Evolutionary conservation across 2,797 vertebrate genomes (phyloP), one percentile per base, ranked within the genome.

Genomic region (Liparis tanakae): DNA sequence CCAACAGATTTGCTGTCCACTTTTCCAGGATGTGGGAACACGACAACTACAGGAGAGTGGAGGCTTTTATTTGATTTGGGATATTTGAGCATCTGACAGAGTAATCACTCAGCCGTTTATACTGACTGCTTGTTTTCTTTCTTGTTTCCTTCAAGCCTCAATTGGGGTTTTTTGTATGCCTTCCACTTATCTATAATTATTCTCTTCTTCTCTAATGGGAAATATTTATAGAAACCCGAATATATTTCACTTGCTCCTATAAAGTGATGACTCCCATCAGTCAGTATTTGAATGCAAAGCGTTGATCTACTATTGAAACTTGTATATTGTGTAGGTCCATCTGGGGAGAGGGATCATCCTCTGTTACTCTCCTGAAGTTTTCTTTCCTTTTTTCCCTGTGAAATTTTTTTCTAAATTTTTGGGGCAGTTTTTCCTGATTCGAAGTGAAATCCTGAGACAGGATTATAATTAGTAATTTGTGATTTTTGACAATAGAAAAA

Each of bases 1-100:
- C 34, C 58, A 57, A 65, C 10, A 25, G 55, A 70, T 56, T 66
- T 39, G 25, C 44, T 62, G 51, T 63, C 10, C 41, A 46, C 36
- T 39, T 56, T 20, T n/a, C 46, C 25, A 0, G 1, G 63, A 51
- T 60, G 53, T 12, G 22, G 25, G 13, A 74, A 78, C 30, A 51
- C 13, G 13, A 36, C 37, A 56, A 56, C 33, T 33, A 17, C 36
- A 53, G 54, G 36, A 77, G 33, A 69, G 54, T 48, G 64, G 58
- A 41, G 51, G 33, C 50, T 72, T 74, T 60, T 22, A 13, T 72
- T 50, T 64, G 67, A 70, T 61, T 67, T 44, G 12, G 65, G 69
- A 58, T 54, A 30, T n/a, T 17, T 33, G 56, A n/a, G 33, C n/a
- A 75, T 63, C 33, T 44, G 69, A 65, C 48, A 43, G 22, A 55